phyloP scores from a whole-genome alignment of 2,888 invertebrate species.

The Xanthia togata region DNA sequence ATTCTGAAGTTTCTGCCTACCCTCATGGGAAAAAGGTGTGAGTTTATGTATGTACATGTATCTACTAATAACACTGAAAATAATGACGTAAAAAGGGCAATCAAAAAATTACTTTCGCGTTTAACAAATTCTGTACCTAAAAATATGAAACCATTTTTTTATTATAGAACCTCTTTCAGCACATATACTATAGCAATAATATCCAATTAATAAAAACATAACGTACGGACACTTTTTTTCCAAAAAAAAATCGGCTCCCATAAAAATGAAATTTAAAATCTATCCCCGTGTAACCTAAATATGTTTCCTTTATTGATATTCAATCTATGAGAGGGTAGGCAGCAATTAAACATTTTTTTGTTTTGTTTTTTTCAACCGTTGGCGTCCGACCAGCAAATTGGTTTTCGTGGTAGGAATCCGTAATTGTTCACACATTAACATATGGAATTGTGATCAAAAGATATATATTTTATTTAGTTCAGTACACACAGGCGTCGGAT shows the following conservation, averaged over 20 bases:
- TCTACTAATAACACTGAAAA: neutral
- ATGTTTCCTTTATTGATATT: constrained; percentile 64
- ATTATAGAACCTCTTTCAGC: neutral
- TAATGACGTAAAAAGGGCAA: no score
- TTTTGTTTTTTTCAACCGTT: constrained; percentile 41
- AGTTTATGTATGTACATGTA: no score
- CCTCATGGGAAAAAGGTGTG: no score
- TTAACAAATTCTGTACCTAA: neutral
- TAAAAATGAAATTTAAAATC: constrained; percentile 10
- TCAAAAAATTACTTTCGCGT: neutral
- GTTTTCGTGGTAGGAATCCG: constrained; percentile 65
- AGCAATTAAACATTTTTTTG: constrained; percentile 64
- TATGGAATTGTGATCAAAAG: constrained; percentile 50
- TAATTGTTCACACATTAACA: constrained; percentile 62
- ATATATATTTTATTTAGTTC: constrained; percentile 50
- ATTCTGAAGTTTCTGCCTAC: no score
- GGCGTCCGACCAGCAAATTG: constrained; percentile 60
- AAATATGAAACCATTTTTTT: neutral
- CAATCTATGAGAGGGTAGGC: constrained; percentile 60
- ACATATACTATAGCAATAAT: neutral
- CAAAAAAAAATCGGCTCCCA: neutral
- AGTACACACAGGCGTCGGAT: constrained; percentile 18
- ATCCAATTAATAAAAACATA: constrained; percentile 4
- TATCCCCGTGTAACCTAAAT: constrained; percentile 53
- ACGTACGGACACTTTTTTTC: neutral